Evolutionary conservation across 2,113 vertebrate species (phyloP).

Genomic region (Heliornis fulica): DNA sequence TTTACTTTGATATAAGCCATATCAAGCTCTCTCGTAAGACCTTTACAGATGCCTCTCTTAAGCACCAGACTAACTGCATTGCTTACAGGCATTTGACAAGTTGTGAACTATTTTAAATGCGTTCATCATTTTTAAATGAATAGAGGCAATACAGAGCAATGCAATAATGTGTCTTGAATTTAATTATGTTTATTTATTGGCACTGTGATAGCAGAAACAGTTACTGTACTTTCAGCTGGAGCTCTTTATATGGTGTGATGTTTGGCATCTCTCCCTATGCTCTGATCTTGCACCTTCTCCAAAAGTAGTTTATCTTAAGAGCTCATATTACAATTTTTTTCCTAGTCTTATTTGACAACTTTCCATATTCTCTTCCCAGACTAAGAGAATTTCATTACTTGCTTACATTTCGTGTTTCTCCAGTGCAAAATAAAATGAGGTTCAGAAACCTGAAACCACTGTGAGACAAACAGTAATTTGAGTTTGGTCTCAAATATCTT

Average conservation of each 20-base stretch:
- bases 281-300: background rate
- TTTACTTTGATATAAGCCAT: conserved; percentile 6
- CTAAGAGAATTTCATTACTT: background rate
- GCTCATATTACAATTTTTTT: background rate
- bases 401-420: background rate
- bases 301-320: background rate
- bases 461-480: background rate
- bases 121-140: conserved; percentile 65
- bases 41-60: conserved; percentile 5
- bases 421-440: background rate
- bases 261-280: background rate
- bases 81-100: conserved; percentile 39
- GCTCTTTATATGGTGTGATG: conserved; percentile 18
- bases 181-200: conserved; percentile 74
- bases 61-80: background rate
- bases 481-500: background rate
- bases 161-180: conserved; percentile 71
- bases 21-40: background rate
- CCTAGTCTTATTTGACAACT: background rate
- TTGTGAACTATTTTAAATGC: conserved; percentile 62
- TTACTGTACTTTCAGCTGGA: conserved; percentile 54
- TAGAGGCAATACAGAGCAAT: conserved; percentile 53
- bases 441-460: background rate
- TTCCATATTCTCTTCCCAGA: background rate
- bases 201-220: conserved; percentile 12